A percentile compares a stretch with the other conserved stretches of the same genome.
Conservation (phyloP, 2,797 vertebrate species). For the Pogoniulus pusillus region DNA sequence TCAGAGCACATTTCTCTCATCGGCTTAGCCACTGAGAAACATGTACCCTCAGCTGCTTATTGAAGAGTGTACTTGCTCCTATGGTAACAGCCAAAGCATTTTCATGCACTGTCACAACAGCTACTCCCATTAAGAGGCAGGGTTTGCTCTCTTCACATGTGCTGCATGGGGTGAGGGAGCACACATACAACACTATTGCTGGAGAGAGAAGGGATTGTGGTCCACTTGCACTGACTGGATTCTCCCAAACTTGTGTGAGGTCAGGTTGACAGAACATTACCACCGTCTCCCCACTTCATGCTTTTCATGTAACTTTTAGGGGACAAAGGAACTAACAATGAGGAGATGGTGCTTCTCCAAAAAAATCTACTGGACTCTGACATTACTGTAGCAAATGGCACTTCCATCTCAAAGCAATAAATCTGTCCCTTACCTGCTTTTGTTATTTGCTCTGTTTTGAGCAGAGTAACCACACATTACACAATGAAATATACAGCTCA, state of each 20-base stretch:
- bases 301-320: neutral
- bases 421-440: neutral
- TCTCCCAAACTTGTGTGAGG: neutral
- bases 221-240: neutral
- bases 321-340: neutral
- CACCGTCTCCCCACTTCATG: neutral
- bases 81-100: neutral
- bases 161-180: fast-evolving
- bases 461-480: no score
- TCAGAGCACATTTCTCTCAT: neutral
- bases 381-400: neutral
- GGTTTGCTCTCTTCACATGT: neutral
- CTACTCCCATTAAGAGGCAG: neutral
- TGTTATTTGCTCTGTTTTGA: neutral
- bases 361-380: neutral
- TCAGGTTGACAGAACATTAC: neutral
- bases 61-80: neutral
- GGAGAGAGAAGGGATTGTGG: neutral
- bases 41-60: neutral
- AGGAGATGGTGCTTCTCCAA: neutral
- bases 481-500: no score
- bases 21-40: no score
- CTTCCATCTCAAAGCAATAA: neutral
- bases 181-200: neutral
- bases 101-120: neutral